Percentiles rank a stretch among this genome's conserved stretches.
phyloP scores from a whole-genome alignment of 2,888 invertebrate species.

The Caenorhabditis doughertyi region DNA sequence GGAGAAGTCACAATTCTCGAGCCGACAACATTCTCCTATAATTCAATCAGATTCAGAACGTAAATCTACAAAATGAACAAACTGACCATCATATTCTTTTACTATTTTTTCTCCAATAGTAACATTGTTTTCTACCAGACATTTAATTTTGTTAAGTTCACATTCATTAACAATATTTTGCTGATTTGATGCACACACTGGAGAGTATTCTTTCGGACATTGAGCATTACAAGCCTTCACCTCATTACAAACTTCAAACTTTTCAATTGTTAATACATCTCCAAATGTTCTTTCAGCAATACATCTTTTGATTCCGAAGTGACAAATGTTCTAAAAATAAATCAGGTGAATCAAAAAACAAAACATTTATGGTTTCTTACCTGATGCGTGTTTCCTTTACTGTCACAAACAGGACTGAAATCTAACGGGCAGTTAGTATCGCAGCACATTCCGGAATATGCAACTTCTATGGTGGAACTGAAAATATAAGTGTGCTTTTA shows the following conservation, averaged over 20 bases:
- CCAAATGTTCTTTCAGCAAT: constrained; percentile 71
- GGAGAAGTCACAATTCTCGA: constrained; percentile 60
- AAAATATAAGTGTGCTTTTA: constrained; percentile 2
- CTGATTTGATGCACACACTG: constrained; percentile 76
- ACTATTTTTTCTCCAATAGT: constrained; percentile 52
- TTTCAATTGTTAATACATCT: constrained; percentile 72
- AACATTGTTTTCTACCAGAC: constrained; percentile 67
- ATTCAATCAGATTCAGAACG: too few species aligned
- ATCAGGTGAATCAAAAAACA: background rate
- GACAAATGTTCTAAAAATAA: constrained; percentile 76
- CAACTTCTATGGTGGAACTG: constrained; percentile 56
- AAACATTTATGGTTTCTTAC: constrained; percentile 21
- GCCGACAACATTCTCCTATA: constrained; percentile 74
- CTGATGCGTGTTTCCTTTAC: constrained; percentile 69
- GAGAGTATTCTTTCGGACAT: constrained; percentile 75
- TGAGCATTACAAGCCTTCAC: constrained; percentile 64
- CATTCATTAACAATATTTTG: constrained; percentile 76
- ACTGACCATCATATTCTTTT: constrained; percentile 67
- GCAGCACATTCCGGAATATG: constrained; percentile 72
- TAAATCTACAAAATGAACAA: background rate
- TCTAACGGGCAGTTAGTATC: constrained; percentile 67
- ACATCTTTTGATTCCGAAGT: constrained; percentile 76
- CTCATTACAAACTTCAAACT: constrained; percentile 72
- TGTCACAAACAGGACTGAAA: constrained; percentile 76
- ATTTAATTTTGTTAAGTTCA: constrained; percentile 74